Percentiles rank a stretch among this genome's conserved stretches.
phyloP scores from a whole-genome alignment of 2,888 invertebrate genomes.

The Tipula helvola region DNA sequence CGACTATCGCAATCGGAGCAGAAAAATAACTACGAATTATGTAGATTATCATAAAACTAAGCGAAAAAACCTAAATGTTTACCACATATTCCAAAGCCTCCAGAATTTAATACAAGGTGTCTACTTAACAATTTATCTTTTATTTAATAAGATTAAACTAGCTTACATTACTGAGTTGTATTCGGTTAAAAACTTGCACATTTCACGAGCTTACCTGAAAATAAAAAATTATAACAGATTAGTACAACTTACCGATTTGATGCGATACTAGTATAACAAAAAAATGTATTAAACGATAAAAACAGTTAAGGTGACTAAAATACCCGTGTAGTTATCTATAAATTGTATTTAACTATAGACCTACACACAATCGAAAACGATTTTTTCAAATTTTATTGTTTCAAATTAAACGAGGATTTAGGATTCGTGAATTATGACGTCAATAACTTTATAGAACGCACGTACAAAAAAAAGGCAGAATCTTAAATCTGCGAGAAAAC shows the following conservation, averaged over 20 bases:
- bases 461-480: background rate
- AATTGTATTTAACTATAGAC: background rate
- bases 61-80: no score
- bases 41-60: no score
- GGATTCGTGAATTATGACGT: background rate
- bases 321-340: background rate
- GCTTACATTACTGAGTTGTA: no score
- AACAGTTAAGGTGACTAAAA: background rate
- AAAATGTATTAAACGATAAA: background rate
- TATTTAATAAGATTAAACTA: no score
- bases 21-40: no score
- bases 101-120: no score
- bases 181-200: no score
- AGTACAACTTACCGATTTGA: background rate
- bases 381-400: background rate
- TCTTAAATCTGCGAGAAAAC: background rate
- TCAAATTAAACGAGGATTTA: background rate
- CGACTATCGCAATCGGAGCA: no score
- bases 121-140: no score
- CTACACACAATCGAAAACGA: background rate
- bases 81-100: no score
- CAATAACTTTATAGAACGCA: background rate
- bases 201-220: background rate
- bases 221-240: background rate
- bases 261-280: background rate